Evolutionary conservation across 2,888 invertebrate species (phyloP), one percentile per base, ranked within the genome.

Genomic region (Watsonalla cultraria): DNA sequence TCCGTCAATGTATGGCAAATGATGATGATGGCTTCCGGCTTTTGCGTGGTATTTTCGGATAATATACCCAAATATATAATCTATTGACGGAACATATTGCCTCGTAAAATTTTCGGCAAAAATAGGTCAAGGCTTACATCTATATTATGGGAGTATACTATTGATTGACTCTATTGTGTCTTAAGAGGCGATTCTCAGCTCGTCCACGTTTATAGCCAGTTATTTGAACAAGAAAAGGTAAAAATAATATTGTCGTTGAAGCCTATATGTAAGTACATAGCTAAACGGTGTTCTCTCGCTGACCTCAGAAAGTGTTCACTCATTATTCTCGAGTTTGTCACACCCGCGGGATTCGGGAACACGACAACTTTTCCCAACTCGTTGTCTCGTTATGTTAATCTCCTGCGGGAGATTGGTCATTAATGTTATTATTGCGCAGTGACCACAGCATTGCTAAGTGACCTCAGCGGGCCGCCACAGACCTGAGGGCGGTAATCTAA

Each of bases 321-420:
- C 76, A 81, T 80, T 81, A 80, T 78, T 76, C 74, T 76, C 72
- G 61, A 68, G 62, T 76, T 69, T 60, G 60, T 59, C 58, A 54
- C 54, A 68, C 76, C 62, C 65, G 14, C 15, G 70, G 72, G 77
- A 67, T 68, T 71, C 61, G 61, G 66, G 64, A 71, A 68, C 70
- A 68, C 70, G 65, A 66, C 64, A 82, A 82, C 78, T 82, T 80
- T 78, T 72, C 68, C 65, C 69, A 78, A 79, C 80, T 80, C 72
- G 69, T 75, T 74, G 74, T 74, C 72, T 78, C 76, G 71, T 80
- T 80, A 81, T 76, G 78, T 68, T 76, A 81, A 78, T 76, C 76
- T 70, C 75, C 64, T 63, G 56, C 52, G 72, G 70, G 73, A 70
- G 56, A 64, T 61, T 57, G 65, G 67, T 70, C 69, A 72, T 76